A percentile compares a stretch with the other conserved stretches of the same genome.
phyloP scores from a whole-genome alignment of 2,888 invertebrate species.

The Xanthia togata region DNA sequence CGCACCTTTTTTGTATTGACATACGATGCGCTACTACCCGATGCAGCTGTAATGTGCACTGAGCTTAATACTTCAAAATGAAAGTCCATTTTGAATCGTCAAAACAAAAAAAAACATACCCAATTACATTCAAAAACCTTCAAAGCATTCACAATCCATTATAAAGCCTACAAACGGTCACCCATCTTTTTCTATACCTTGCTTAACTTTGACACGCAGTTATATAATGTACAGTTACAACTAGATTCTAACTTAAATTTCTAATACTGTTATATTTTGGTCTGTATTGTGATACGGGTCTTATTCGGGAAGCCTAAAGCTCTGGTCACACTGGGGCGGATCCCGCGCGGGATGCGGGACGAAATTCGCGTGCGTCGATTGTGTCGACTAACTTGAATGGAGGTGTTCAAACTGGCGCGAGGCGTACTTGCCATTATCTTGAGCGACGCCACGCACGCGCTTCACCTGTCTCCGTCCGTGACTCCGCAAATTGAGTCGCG shows the following conservation, averaged over 20 bases:
- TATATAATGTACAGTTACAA: slow-evolving; percentile 58
- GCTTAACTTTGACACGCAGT: slow-evolving; percentile 59
- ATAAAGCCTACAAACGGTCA: slow-evolving; percentile 37
- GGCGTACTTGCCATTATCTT: no score
- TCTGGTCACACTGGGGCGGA: background rate
- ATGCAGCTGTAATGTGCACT: background rate
- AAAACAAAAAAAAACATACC: background rate
- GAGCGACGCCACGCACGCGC: background rate
- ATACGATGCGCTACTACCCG: background rate
- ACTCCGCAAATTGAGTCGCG: background rate
- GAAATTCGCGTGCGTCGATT: background rate
- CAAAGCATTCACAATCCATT: slow-evolving; percentile 28
- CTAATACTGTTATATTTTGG: slow-evolving; percentile 67
- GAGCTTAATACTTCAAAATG: background rate
- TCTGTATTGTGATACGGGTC: slow-evolving; percentile 61
- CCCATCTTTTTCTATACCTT: slow-evolving; percentile 50
- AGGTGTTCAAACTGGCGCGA: no score
- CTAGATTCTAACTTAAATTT: slow-evolving; percentile 47
- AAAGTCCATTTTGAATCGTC: background rate
- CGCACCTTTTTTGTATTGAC: background rate
- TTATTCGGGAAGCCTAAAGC: slow-evolving; percentile 32
- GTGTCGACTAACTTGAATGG: background rate
- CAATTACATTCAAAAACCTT: background rate
- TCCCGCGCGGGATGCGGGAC: slow-evolving; percentile 1
- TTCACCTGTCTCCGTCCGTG: background rate